Evolutionary conservation across 2,888 invertebrate species (phyloP).

Genomic region (Disparrhopalites patrizii): DNA sequence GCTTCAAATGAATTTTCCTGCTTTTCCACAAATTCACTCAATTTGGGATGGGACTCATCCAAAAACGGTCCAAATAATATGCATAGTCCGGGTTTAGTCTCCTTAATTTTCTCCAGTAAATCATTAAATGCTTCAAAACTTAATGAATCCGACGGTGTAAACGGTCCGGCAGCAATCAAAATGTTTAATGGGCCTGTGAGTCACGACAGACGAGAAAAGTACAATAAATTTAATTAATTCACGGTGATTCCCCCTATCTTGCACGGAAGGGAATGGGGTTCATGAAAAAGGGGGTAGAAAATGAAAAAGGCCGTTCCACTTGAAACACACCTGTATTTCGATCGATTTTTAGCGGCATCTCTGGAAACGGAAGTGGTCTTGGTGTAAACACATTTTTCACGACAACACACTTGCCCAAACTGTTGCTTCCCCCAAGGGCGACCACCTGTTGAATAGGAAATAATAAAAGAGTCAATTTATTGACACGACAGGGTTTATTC

Average conservation of each 20-base stretch:
- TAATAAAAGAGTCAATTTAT: too few relatives aligned
- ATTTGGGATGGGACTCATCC: conserved; percentile 65
- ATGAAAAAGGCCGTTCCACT: too few relatives aligned
- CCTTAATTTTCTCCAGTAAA: conserved; percentile 63
- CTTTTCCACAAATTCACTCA: conserved; percentile 58
- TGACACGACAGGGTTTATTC: too few relatives aligned
- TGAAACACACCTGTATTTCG: conserved; percentile 27
- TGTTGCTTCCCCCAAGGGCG: conserved; percentile 68
- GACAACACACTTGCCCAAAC: conserved; percentile 64
- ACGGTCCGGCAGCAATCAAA: conserved; percentile 70
- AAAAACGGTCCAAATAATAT: conserved; percentile 82
- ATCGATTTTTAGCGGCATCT: conserved; percentile 53
- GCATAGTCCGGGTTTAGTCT: conserved; percentile 70
- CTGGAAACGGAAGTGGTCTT: conserved; percentile 54
- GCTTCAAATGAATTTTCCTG: conserved; percentile 65
- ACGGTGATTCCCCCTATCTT: too few relatives aligned
- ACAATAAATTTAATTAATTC: too few relatives aligned
- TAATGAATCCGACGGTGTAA: conserved; percentile 70
- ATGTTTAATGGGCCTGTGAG: conserved; percentile 26
- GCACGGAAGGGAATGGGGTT: too few relatives aligned
- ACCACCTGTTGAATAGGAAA: conserved; percentile 54
- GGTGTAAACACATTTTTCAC: conserved; percentile 64
- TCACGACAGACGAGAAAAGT: background rate
- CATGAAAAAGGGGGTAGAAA: too few relatives aligned
- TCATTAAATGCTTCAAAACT: conserved; percentile 77